Conservation (phyloP, 2,797 vertebrate species). For the Danio aesculapii region DNA sequence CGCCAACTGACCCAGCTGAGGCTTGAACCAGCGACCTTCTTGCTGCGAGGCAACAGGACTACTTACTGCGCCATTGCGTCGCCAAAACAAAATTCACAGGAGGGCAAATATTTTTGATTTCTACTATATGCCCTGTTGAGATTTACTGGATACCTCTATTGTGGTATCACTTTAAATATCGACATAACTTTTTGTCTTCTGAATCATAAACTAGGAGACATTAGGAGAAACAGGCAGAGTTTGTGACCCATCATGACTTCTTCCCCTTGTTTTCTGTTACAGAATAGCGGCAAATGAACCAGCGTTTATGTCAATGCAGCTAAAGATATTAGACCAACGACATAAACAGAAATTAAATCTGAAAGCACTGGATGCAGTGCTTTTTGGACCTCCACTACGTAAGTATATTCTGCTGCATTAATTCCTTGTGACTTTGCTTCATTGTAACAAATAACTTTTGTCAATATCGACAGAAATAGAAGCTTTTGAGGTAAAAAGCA, state of each 20-base stretch:
- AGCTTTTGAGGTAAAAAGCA: not conserved
- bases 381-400: slow-evolving; percentile 95
- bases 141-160: not conserved
- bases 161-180: not conserved
- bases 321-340: slow-evolving; percentile 95
- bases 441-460: not conserved
- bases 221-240: not conserved
- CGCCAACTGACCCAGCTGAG: no score
- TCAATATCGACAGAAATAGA: not conserved
- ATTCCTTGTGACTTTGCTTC: not conserved
- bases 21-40: no score
- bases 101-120: no score
- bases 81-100: no score
- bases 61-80: no score
- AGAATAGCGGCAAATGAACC: slow-evolving; percentile 97
- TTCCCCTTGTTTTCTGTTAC: slow-evolving; percentile 58
- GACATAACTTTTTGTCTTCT: not conserved
- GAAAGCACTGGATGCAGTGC: slow-evolving; percentile 95
- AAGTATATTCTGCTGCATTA: slow-evolving; percentile 72
- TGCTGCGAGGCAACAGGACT: no score
- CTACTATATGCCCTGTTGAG: no score
- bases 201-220: not conserved
- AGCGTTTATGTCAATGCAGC: slow-evolving; percentile 91
- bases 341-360: slow-evolving; percentile 97
- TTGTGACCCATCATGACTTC: not conserved